Percentiles rank a stretch among this genome's conserved stretches.
Evolutionary conservation across 23 tunicate species (phyloP).

Genomic region (Trididemnum clinides): DNA sequence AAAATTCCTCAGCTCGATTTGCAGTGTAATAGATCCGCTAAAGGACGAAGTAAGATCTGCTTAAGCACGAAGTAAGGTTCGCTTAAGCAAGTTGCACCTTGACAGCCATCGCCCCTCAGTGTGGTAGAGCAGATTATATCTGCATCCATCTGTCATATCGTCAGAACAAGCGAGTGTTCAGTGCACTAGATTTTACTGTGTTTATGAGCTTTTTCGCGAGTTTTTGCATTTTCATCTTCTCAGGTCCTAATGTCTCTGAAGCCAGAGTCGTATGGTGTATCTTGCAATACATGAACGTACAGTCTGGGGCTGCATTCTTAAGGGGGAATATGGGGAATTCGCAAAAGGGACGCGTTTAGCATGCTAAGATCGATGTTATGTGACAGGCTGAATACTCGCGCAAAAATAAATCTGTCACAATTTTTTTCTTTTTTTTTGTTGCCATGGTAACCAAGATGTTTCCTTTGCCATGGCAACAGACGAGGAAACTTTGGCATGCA

Average conservation of each 20-base stretch:
- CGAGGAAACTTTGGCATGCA: too few species aligned
- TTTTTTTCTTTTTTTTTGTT: too few species aligned
- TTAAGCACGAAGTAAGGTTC: neutral
- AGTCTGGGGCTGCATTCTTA: neutral
- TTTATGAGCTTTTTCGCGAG: neutral
- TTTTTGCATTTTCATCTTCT: neutral
- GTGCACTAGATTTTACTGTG: neutral
- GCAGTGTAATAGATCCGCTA: too few species aligned
- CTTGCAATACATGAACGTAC: too few species aligned
- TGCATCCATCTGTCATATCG: neutral
- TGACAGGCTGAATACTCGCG: too few species aligned
- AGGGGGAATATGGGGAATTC: too few species aligned
- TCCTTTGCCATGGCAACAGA: too few species aligned
- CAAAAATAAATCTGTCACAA: too few species aligned
- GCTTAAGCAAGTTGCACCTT: neutral
- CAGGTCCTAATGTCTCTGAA: neutral
- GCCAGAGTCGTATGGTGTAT: neutral
- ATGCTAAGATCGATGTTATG: too few species aligned
- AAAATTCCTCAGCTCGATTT: neutral
- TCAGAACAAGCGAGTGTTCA: neutral
- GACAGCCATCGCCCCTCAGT: neutral
- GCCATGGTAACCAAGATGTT: too few species aligned
- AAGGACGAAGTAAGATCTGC: too few species aligned
- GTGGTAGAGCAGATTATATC: neutral
- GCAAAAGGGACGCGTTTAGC: too few species aligned